phyloP scores from a whole-genome alignment of 1,140 invertebrate species.

The Drosophila pruinosa region DNA sequence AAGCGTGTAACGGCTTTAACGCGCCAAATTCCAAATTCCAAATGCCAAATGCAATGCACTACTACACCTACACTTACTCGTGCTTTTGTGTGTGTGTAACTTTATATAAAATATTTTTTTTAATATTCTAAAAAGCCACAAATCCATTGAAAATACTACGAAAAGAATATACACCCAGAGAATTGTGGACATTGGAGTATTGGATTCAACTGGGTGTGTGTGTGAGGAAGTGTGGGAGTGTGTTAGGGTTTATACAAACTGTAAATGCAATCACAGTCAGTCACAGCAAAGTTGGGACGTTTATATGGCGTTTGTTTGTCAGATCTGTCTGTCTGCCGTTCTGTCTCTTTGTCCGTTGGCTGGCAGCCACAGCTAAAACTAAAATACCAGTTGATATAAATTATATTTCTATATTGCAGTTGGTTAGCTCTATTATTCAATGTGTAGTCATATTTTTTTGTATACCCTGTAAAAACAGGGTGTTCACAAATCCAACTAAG shows the following conservation, averaged over 20 bases:
- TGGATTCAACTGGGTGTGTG: not conserved
- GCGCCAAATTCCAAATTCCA: conserved; percentile 33
- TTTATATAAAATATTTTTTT: conserved; percentile 65
- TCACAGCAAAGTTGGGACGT: conserved; percentile 24
- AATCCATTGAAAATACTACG: conserved; percentile 66
- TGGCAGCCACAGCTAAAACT: conserved; percentile 43
- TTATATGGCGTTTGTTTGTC: conserved; percentile 42
- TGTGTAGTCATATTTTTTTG: conserved; percentile 1
- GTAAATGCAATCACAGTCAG: conserved; percentile 66
- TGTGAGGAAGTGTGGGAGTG: not conserved
- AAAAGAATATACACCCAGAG: conserved; percentile 32
- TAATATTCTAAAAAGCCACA: conserved; percentile 81
- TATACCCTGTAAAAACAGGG: not conserved
- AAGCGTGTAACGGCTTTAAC: conserved; percentile 66
- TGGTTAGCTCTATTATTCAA: conserved; percentile 46
- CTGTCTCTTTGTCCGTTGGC: not conserved
- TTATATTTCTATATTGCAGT: conserved; percentile 68
- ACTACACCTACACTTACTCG: not conserved
- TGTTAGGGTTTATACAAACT: conserved; percentile 28
- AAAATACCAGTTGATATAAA: conserved; percentile 68
- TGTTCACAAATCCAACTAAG: too few species aligned
- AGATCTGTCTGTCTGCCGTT: conserved; percentile 12
- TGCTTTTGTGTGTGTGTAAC: conserved; percentile 5
- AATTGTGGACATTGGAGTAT: conserved; percentile 13
- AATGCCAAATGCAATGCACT: conserved; percentile 8